Evolutionary conservation across 1,140 invertebrate genomes (phyloP).

Genomic region (Drosophila parabipectinata): DNA sequence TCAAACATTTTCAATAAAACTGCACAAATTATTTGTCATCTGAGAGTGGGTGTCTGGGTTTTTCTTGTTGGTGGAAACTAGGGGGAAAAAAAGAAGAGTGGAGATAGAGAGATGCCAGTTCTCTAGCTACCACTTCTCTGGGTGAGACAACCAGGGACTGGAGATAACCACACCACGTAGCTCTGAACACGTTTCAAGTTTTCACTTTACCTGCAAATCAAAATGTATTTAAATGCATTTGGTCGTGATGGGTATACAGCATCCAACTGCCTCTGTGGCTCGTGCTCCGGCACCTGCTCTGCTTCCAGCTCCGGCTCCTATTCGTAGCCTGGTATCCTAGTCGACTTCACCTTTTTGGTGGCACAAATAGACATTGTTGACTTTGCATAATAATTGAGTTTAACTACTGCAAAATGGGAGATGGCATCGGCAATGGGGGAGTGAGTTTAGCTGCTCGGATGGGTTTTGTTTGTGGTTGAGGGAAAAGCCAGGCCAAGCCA

Average conservation of each 20-base stretch:
- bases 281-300: neutral
- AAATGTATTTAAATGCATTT: slow-evolving; percentile 82
- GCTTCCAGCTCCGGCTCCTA: neutral
- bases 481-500: slow-evolving; percentile 23
- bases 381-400: slow-evolving; percentile 82
- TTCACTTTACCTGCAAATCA: slow-evolving; percentile 77
- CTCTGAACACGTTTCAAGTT: slow-evolving; percentile 63
- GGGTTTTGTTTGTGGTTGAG: slow-evolving; percentile 73
- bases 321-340: neutral
- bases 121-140: slow-evolving; percentile 11
- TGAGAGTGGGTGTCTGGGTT: slow-evolving; percentile 2
- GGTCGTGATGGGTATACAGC: slow-evolving; percentile 50
- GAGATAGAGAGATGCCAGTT: slow-evolving; percentile 1
- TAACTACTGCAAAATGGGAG: slow-evolving; percentile 71
- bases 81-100: neutral
- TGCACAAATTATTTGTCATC: slow-evolving; percentile 80
- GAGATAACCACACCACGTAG: slow-evolving; percentile 60
- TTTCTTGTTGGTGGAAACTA: neutral
- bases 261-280: slow-evolving; percentile 5
- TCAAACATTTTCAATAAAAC: slow-evolving; percentile 82
- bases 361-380: slow-evolving; percentile 80
- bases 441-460: slow-evolving; percentile 75
- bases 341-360: slow-evolving; percentile 63
- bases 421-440: slow-evolving; percentile 11
- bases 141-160: slow-evolving; percentile 12